These are phyloP conservation scores for Aphodius granarius DNA, from an alignment of 2,888 invertebrate genomes.

Conservation along the genomic window DNA sequence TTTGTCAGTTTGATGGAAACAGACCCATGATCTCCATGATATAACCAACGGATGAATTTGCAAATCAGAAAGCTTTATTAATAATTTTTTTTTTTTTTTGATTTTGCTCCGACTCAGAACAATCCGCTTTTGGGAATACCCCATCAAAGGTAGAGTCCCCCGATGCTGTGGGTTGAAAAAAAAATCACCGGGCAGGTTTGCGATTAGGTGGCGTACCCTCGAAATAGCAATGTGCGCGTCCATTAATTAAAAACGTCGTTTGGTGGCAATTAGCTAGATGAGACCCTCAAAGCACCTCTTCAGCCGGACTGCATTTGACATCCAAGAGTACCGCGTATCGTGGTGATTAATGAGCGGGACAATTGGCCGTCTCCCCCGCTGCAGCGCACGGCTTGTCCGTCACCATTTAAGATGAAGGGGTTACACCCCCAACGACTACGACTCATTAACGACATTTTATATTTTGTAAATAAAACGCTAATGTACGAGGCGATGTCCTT, in stretches of 20 bases:
- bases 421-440: constrained; percentile 35
- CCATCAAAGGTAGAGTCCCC: not conserved
- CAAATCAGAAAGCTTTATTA: too few species aligned
- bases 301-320: constrained; percentile 54
- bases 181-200: not conserved
- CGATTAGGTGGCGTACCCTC: constrained; percentile 23
- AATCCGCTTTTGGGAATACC: not conserved
- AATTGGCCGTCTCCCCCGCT: constrained; percentile 49
- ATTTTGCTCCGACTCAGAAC: not conserved
- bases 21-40: too few species aligned
- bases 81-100: too few species aligned
- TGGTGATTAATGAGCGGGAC: constrained; percentile 55
- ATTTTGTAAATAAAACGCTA: constrained; percentile 47
- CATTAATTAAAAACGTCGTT: constrained; percentile 55
- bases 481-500: constrained; percentile 28
- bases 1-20: too few species aligned
- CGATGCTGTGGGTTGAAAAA: not conserved
- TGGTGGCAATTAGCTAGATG: constrained; percentile 55
- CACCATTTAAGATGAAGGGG: constrained; percentile 47
- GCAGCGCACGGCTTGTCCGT: constrained; percentile 32
- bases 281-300: constrained; percentile 54
- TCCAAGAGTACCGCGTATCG: constrained; percentile 53
- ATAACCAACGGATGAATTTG: too few species aligned
- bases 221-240: constrained; percentile 48
- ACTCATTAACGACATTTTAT: constrained; percentile 49